These are phyloP conservation scores for Ammospiza nelsoni DNA, from an alignment of 2,113 vertebrate species.

Conservation along the genomic window DNA sequence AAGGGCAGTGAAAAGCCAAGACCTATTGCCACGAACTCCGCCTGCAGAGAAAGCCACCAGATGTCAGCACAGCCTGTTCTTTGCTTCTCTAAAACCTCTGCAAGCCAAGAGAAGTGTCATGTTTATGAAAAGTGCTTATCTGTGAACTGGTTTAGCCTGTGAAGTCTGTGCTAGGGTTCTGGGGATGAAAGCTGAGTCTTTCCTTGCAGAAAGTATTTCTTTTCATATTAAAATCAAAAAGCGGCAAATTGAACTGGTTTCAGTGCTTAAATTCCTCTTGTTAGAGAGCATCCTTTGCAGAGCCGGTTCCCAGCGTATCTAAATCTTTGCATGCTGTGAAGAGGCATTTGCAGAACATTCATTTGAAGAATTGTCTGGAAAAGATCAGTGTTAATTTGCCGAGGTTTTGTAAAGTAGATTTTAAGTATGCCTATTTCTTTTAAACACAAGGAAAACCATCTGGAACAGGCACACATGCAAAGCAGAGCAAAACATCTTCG, in stretches of 20 bases:
- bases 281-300: not conserved
- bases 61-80: slow-evolving; percentile 75
- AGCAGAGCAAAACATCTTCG: slow-evolving; percentile 21
- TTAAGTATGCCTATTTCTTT: not conserved
- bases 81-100: not conserved
- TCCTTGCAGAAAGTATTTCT: not conserved
- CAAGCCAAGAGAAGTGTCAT: not conserved
- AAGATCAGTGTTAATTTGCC: slow-evolving; percentile 50
- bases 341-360: slow-evolving; percentile 36
- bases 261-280: slow-evolving; percentile 33
- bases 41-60: slow-evolving; percentile 64
- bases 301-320: not conserved
- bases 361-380: slow-evolving; percentile 51
- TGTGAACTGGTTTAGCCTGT: not conserved
- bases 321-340: slow-evolving; percentile 23
- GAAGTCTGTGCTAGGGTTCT: not conserved
- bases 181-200: slow-evolving; percentile 6
- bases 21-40: not conserved
- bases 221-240: slow-evolving; percentile 36
- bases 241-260: slow-evolving; percentile 46
- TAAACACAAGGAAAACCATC: not conserved
- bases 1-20: not conserved
- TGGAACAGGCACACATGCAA: not conserved
- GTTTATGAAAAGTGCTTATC: not conserved
- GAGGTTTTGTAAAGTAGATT: slow-evolving; percentile 28